These are phyloP conservation scores for Chrysopa pallens DNA, from an alignment of 1,140 invertebrate species.

Conservation along the genomic window DNA sequence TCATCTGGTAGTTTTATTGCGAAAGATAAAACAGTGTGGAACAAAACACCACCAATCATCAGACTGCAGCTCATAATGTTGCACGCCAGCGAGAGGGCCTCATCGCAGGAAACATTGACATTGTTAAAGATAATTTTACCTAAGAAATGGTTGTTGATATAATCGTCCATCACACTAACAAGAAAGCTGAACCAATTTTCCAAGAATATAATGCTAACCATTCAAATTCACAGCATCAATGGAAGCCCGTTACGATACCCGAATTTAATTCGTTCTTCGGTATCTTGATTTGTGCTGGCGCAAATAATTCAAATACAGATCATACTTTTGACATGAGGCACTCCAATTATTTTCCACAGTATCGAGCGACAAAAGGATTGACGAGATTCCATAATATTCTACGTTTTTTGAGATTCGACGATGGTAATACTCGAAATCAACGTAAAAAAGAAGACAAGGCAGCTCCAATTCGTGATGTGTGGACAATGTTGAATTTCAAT, in stretches of 20 bases:
- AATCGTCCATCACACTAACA: constrained; percentile 11
- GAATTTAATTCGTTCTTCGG: constrained; percentile 6
- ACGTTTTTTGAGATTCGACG: constrained; percentile 15
- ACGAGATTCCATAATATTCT: constrained; percentile 13
- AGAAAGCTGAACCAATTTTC: constrained; percentile 9
- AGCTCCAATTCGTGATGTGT: constrained; percentile 16
- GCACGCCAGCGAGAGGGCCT: constrained; percentile 8
- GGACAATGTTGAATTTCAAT: constrained; percentile 12
- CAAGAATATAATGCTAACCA: constrained; percentile 7
- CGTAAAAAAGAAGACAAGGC: constrained; percentile 14
- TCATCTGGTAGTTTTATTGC: not conserved
- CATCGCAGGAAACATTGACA: constrained; percentile 6
- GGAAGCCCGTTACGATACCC: constrained; percentile 3
- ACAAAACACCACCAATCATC: constrained; percentile 6
- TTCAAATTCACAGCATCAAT: constrained; percentile 1
- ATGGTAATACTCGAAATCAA: constrained; percentile 10
- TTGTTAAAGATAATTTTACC: constrained; percentile 8
- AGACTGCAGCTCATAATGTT: constrained; percentile 7
- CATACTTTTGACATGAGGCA: constrained; percentile 6
- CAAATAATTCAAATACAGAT: constrained; percentile 7
- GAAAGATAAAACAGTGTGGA: constrained; percentile 8
- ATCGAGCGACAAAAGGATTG: constrained; percentile 10
- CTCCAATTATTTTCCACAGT: constrained; percentile 7
- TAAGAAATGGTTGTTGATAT: constrained; percentile 10
- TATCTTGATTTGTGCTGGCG: constrained; percentile 5